Percentiles rank a stretch among this genome's conserved stretches.
Conservation (phyloP, 2,797 vertebrate species). For the Chanos chanos region DNA sequence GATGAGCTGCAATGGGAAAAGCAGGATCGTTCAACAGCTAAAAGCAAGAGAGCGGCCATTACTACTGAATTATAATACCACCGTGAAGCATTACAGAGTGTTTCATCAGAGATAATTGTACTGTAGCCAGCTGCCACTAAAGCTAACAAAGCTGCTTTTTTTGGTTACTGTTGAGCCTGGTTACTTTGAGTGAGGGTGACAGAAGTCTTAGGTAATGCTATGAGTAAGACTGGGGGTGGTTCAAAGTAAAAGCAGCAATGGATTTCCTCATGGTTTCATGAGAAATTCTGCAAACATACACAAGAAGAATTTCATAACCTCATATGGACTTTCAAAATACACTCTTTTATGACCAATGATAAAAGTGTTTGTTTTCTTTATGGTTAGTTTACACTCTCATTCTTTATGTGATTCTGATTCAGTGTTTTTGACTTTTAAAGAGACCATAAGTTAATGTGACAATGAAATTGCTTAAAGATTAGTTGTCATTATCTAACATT, state of each 20-base stretch:
- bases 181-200: slow-evolving; percentile 35
- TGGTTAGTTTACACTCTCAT: too few relatives aligned
- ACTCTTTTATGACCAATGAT: background rate
- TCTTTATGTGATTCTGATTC: too few relatives aligned
- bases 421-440: too few relatives aligned
- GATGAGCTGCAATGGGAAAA: slow-evolving; percentile 36
- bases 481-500: too few relatives aligned
- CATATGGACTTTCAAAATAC: background rate
- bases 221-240: slow-evolving; percentile 29
- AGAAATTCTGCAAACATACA: background rate
- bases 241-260: slow-evolving; percentile 27
- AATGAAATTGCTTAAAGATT: too few relatives aligned
- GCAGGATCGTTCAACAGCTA: slow-evolving; percentile 21
- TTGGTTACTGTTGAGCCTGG: slow-evolving; percentile 26
- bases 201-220: slow-evolving; percentile 33
- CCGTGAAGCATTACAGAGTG: slow-evolving; percentile 64
- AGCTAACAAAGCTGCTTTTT: slow-evolving; percentile 42
- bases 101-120: slow-evolving; percentile 67
- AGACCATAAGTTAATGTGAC: too few relatives aligned
- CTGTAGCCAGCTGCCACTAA: slow-evolving; percentile 41
- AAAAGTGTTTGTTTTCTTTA: background rate
- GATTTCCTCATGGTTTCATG: slow-evolving; percentile 3
- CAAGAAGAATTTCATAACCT: background rate
- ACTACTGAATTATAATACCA: slow-evolving; percentile 64
- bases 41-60: slow-evolving; percentile 30